Conservation (phyloP, 2,797 vertebrate species). For the Eurystomus glaucurus region DNA sequence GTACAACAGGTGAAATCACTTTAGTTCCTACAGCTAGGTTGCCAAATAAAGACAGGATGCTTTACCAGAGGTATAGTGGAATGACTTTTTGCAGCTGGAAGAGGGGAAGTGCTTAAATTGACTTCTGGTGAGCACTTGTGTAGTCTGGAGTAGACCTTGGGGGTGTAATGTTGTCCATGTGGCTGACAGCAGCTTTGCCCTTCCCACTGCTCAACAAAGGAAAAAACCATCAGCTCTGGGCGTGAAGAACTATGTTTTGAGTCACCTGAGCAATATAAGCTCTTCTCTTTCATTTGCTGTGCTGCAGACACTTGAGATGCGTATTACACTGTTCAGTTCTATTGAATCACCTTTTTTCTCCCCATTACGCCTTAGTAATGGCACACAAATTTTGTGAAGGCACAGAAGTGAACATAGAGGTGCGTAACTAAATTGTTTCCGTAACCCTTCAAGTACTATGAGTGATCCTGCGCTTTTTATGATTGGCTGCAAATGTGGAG, state of each 20-base stretch:
- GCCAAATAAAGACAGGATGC: not conserved
- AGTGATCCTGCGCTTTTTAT: not conserved
- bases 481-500: not conserved
- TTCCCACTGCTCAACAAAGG: not conserved
- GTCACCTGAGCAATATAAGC: not conserved
- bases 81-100: not conserved
- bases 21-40: not conserved
- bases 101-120: not conserved
- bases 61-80: not conserved
- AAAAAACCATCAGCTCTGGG: accelerated
- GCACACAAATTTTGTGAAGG: not conserved
- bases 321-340: not conserved
- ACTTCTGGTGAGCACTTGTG: not conserved
- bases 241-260: not conserved
- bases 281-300: not conserved
- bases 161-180: accelerated
- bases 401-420: not conserved
- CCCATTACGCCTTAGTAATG: not conserved
- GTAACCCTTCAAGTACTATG: not conserved
- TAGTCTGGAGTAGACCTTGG: not conserved
- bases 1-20: not conserved
- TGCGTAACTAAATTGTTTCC: not conserved
- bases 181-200: not conserved
- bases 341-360: not conserved
- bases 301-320: not conserved